Evolutionary conservation across 64 coral and sea anemone species (phyloP).

Genomic region (Montipora capricornis): DNA sequence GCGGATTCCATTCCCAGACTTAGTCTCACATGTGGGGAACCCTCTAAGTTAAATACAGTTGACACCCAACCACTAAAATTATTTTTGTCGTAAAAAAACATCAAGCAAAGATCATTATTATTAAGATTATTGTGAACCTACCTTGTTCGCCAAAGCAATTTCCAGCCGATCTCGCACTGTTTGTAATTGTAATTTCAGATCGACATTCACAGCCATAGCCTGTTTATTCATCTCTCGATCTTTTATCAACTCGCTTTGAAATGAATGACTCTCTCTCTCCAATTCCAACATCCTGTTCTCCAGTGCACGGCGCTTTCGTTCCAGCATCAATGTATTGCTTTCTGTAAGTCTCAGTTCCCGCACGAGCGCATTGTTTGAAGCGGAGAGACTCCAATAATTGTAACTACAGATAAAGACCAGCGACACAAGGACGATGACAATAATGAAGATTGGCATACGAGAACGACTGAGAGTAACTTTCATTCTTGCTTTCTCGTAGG

Average conservation of each 20-base stretch:
- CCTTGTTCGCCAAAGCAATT: neutral
- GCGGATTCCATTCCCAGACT: too few relatives aligned
- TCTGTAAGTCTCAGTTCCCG: neutral
- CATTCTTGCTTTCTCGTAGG: neutral
- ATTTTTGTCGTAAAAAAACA: too few relatives aligned
- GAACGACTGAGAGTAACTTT: neutral
- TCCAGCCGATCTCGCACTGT: neutral
- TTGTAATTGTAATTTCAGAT: neutral
- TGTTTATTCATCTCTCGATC: neutral
- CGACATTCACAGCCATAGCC: neutral
- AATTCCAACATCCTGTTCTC: neutral
- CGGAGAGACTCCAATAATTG: neutral
- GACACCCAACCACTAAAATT: too few relatives aligned
- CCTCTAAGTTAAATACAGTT: too few relatives aligned
- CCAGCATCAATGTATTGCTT: neutral
- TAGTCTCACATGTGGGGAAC: too few relatives aligned
- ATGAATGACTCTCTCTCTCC: neutral
- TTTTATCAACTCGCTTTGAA: neutral
- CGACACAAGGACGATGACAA: neutral
- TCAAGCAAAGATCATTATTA: too few relatives aligned
- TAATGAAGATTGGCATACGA: neutral
- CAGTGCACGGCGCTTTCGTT: neutral
- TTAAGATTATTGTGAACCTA: neutral
- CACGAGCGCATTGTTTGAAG: neutral
- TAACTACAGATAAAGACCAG: neutral